Evolutionary conservation across 2,797 vertebrate species (phyloP), one percentile per base, ranked within the genome.

Genomic region (Galago senegalensis): DNA sequence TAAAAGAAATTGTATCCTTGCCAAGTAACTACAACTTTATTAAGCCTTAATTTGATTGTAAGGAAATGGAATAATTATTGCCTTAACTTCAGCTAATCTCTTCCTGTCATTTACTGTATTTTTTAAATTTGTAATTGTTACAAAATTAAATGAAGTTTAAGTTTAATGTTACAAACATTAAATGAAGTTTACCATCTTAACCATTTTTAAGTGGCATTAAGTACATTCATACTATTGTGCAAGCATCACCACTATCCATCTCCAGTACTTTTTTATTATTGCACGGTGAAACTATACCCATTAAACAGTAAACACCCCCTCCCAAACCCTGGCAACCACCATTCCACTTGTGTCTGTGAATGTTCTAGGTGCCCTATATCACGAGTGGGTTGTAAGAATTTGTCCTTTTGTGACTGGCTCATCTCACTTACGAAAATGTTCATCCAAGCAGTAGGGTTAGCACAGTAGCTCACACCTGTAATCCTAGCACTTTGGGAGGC

Each of bases 41-140:
- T 43, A 43, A 43, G 94, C 97, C 97, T 97, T 97, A 96, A 25
- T n/a, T n/a, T 18, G 61, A 88, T 63, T 84, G 23, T 8, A 69
- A 77, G 75, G 81, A 94, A 89, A 75, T 83, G 20, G 29, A 97
- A 97, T 97, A 97, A 97, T 96, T 69, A 8, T 43, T 93, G 94
- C 95, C 96, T 96, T 98, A 96, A 95, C n/a, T 85, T 89, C 46
- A 61, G 63, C 72, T 95, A 23, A 89, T 87, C 16, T 43, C 93
- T 94, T 97, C 53, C 25, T 91, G 46, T 73, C 25, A 23, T 81
- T 91, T 75, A 2, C 70, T 76, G 3, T 49, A 40, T 89, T 88
- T 82, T 65, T 20, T 7, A 31, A 61, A 65, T 12, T 75, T 79
- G 76, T 34, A 65, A 60, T 75, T 89, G 14, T 86, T 12, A 46